Percentiles rank a stretch among this genome's conserved stretches.
Conservation (phyloP, 2,888 invertebrate genomes). For the Sphaeridia pumilis region DNA sequence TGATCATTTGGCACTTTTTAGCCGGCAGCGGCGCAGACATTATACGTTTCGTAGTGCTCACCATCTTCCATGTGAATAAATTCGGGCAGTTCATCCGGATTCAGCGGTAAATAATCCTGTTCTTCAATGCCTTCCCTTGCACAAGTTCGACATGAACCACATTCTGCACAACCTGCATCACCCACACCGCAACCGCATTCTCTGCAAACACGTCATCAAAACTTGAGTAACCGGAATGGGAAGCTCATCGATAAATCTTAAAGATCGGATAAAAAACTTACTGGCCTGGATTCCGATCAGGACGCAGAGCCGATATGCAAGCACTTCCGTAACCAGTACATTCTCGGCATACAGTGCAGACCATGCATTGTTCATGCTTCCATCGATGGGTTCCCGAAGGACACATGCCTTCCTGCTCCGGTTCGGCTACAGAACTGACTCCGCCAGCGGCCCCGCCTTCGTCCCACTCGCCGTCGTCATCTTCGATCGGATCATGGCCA, state of each 20-base stretch:
- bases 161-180: constrained; percentile 83
- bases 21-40: no score
- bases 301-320: constrained; percentile 62
- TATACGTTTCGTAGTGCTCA: constrained; percentile 2
- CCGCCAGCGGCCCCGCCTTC: constrained; percentile 33
- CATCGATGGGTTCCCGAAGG: constrained; percentile 62
- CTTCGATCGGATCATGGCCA: constrained; percentile 47
- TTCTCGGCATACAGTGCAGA: constrained; percentile 80
- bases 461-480: constrained; percentile 42
- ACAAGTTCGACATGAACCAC: constrained; percentile 77
- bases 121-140: constrained; percentile 48
- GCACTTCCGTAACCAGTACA: constrained; percentile 85
- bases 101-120: constrained; percentile 31
- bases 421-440: constrained; percentile 42
- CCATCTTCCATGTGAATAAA: constrained; percentile 18
- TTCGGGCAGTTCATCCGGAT: constrained; percentile 16
- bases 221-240: neutral
- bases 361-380: constrained; percentile 69
- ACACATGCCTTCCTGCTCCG: constrained; percentile 51
- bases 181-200: constrained; percentile 93
- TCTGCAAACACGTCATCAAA: constrained; percentile 44
- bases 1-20: no score
- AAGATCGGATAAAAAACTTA: constrained; percentile 46
- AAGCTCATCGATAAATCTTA: neutral
- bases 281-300: constrained; percentile 75